Conservation (phyloP, 1,140 invertebrate genomes). For the Solenopsis invicta region DNA sequence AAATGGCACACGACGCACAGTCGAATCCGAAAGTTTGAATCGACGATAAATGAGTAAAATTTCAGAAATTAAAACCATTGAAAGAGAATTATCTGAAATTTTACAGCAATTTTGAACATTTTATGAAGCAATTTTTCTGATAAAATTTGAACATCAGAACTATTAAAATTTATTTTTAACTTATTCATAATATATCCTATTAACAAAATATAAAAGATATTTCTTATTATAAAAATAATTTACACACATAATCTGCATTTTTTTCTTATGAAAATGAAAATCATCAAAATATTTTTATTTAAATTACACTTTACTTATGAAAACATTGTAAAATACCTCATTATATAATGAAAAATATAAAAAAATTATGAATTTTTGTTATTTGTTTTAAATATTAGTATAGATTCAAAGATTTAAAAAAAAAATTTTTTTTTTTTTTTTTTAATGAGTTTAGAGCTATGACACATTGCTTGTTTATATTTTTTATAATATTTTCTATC, state of each 20-base stretch:
- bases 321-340: not conserved
- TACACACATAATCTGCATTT: not conserved
- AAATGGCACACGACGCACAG: conserved; percentile 6
- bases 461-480: not conserved
- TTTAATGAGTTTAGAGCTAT: not conserved
- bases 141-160: not conserved
- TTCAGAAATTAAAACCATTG: not conserved
- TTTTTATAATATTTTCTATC: not conserved
- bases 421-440: not conserved
- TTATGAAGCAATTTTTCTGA: not conserved
- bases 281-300: not conserved
- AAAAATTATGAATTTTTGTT: not conserved
- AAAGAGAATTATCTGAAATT: not conserved
- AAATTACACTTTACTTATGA: not conserved
- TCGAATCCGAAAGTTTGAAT: conserved; percentile 38
- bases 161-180: not conserved
- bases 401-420: not conserved
- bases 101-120: not conserved
- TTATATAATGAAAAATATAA: not conserved
- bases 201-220: not conserved
- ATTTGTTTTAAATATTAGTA: not conserved
- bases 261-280: not conserved
- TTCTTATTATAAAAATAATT: conserved; percentile 1
- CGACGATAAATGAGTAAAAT: conserved; percentile 1
- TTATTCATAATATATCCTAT: not conserved